These are phyloP conservation scores for Orientallactaga sibirica DNA, from an alignment of 2,797 vertebrate species.

Conservation along the genomic window DNA sequence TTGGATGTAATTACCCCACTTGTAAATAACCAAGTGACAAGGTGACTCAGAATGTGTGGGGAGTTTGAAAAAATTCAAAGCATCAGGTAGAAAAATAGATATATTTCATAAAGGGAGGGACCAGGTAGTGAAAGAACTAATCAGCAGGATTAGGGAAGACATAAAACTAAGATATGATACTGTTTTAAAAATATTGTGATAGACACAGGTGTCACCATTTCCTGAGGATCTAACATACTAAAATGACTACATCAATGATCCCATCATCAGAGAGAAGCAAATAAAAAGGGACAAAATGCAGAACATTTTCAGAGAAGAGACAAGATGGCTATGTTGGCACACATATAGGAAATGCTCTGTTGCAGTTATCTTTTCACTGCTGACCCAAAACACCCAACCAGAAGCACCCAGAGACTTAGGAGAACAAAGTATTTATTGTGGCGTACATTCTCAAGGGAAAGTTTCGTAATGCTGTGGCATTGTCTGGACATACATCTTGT, in stretches of 20 bases:
- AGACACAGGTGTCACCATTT: neutral
- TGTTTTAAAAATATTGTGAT: neutral
- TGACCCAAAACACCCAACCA: no score
- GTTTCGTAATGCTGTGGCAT: no score
- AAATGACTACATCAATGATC: neutral
- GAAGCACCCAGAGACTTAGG: no score
- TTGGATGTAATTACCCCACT: neutral
- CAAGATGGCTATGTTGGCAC: neutral
- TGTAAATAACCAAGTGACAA: neutral
- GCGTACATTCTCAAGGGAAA: no score
- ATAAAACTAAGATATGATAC: neutral
- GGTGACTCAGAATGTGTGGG: neutral
- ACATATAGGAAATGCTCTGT: neutral
- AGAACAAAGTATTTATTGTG: no score
- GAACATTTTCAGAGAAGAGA: neutral
- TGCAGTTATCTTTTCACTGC: no score
- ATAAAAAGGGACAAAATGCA: neutral
- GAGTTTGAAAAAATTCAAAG: fast-evolving
- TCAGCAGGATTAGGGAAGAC: neutral
- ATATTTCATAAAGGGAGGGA: neutral
- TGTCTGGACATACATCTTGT: no score
- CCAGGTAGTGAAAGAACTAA: neutral
- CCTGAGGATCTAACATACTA: neutral
- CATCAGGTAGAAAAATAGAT: neutral
- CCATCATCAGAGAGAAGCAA: neutral